Evolutionary conservation across 2,888 invertebrate genomes (phyloP), one percentile per base, ranked within the genome.

Genomic region (Drosophila gaucha): DNA sequence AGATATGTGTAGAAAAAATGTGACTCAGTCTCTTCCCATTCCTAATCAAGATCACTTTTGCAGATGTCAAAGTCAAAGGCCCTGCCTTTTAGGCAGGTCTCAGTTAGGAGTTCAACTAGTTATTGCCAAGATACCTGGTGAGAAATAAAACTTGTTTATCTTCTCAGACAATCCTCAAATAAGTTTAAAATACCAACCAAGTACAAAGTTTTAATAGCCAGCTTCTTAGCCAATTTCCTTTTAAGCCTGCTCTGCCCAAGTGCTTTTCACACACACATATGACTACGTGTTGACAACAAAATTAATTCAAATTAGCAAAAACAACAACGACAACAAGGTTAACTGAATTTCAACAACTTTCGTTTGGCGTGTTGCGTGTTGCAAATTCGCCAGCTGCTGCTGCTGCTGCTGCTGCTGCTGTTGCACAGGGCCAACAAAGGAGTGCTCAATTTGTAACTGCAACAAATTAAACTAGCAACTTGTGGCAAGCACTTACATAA

Each of bases 261-360:
- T 56, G 31, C 64, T 22, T 64, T 80, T 84, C 74, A 74, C 87
- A 86, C 74, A 74, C 80, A 77, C 59, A 64, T 78, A 75, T 82
- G 75, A 82, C 65, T 60, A 83, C 64, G 82, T 83, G 82, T 87
- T 83, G 82, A 83, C 82, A 83, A 82, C 79, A 83, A 83, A 83
- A 83, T 83, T 83, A 83, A 83, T 87, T 85, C 76, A 83, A 83
- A 83, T 87, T 83, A 85, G 79, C 67, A 57, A 43, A 12, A 22
- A 62, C 47, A 67, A 30, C 38, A 50, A 44, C n/a, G 18, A 30
- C 41, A 52, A 36, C 74, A 74, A 74, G 74, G 74, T 73, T 75
- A 75, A 73, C 72, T 66, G 69, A 80, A 68, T 58, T 82, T 82
- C 86, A 87, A 85, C 86, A 87, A 78, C 87, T 85, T 78, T 74